Conservation (phyloP, 35 echinoderm and acorn worm species). For the Strongylocentrotus purpuratus region DNA sequence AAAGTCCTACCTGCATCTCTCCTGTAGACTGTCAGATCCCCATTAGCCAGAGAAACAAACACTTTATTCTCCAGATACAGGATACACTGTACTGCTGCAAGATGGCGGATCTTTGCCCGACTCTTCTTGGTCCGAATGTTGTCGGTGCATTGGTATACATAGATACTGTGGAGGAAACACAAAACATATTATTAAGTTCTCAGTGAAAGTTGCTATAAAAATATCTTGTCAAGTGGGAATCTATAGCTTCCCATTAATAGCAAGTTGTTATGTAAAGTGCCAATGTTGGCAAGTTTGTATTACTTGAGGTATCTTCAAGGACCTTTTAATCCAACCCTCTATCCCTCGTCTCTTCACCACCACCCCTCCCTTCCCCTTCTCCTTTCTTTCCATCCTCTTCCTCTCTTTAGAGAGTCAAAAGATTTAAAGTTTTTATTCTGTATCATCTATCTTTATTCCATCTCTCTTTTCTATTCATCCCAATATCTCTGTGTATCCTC, state of each 20-base stretch:
- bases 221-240: neutral
- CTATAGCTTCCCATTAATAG: neutral
- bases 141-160: conserved; percentile 95
- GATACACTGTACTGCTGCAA: conserved; percentile 90
- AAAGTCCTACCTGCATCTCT: conserved; percentile 73
- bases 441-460: no score
- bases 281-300: neutral
- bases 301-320: neutral
- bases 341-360: neutral
- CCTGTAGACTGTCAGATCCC: conserved; percentile 93
- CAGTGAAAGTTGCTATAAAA: neutral
- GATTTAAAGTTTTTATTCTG: no score
- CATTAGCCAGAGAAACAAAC: conserved; percentile 95
- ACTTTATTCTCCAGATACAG: conserved; percentile 97
- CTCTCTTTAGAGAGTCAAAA: no score
- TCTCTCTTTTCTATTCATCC: no score
- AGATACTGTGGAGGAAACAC: conserved; percentile 65
- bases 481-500: no score
- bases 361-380: neutral
- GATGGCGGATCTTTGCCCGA: conserved; percentile 86
- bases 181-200: neutral
- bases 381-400: neutral
- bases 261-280: neutral
- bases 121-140: conserved; percentile 89
- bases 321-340: neutral